Percentiles rank a stretch among this genome's conserved stretches.
Conservation (phyloP, 2,797 vertebrate species). For the Spea hammondii region DNA sequence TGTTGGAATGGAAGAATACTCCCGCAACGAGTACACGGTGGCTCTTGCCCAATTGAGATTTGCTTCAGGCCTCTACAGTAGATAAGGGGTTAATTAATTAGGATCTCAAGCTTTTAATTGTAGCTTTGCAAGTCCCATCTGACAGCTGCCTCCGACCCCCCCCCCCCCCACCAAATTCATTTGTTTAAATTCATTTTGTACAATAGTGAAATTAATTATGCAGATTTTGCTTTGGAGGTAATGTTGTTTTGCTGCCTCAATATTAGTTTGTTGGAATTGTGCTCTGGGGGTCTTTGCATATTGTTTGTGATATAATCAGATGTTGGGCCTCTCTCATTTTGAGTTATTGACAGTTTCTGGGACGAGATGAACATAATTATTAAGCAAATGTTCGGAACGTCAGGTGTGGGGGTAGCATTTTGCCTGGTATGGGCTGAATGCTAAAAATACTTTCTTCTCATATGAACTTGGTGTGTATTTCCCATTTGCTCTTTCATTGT, state of each 20-base stretch:
- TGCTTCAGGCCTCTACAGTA: background rate
- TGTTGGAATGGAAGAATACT: background rate
- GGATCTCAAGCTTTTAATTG: slow-evolving; percentile 21
- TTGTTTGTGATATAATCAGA: slow-evolving; percentile 48
- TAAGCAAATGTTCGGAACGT: slow-evolving; percentile 27
- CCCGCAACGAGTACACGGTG: background rate
- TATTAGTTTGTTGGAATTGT: slow-evolving; percentile 52
- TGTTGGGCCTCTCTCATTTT: slow-evolving; percentile 43
- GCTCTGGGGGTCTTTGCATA: slow-evolving; percentile 52
- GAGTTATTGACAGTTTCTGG: slow-evolving; percentile 49
- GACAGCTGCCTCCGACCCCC: slow-evolving; percentile 19
- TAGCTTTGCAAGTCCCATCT: slow-evolving; percentile 6
- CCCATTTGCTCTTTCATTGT: slow-evolving; percentile 17
- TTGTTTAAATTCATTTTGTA: slow-evolving; percentile 49
- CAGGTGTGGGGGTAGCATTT: slow-evolving; percentile 2
- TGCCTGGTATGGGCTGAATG: background rate
- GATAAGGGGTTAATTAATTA: slow-evolving; percentile 47
- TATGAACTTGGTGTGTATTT: background rate
- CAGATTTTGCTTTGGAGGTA: slow-evolving; percentile 46
- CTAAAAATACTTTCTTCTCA: slow-evolving; percentile 2
- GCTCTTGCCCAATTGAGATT: background rate
- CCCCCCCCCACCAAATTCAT: slow-evolving; percentile 28
- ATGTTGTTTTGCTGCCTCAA: slow-evolving; percentile 45
- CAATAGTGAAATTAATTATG: slow-evolving; percentile 44
- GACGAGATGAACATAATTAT: slow-evolving; percentile 52